Evolutionary conservation across 2,888 invertebrate genomes (phyloP), one percentile per base, ranked within the genome.

Genomic region (Rhagonycha lutea): DNA sequence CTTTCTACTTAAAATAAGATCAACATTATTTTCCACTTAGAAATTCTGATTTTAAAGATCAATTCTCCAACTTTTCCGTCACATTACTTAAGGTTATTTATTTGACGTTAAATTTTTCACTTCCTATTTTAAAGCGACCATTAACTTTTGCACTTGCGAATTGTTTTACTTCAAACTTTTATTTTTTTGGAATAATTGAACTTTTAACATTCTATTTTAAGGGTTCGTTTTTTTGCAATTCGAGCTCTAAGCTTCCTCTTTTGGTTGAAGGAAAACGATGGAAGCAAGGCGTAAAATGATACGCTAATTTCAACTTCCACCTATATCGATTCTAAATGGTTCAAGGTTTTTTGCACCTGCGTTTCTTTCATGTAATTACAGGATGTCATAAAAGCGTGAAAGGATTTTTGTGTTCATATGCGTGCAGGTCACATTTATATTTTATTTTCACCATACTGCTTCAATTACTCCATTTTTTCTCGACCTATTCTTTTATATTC

Each of bases 1-100:
- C 60, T 76, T 68, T 29, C 29, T 62, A 73, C 65, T 63, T 65
- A 73, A 76, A 73, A 68, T 73, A 78, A 80, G 80, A 81, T 80
- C 79, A 83, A 83, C 83, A 83, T 79, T 81, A 81, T 80, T 81
- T 83, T 80, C 82, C 80, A 82, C 82, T 83, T 82, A 81, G 78
- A 76, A 77, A 80, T 80, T 80, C 79, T 73, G 73, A 79, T 79
- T 72, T 73, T 75, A 75, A 77, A 78, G 75, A 79, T 80, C 80
- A 77, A 77, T 79, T 79, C 79, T 79, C 79, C 73, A 79, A 81
- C 79, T 80, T 80, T 79, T 72, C 75, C 76, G 69, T 75, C 69
- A 75, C 79, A 80, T 81, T 79, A 78, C 68, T 72, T 75, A 71
- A 69, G 71, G 69, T 78, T 77, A 24, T 65, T 78, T 77, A 79